These are phyloP conservation scores for Austrolebias charrua DNA, from an alignment of 2,797 vertebrate species.

Conservation along the genomic window DNA sequence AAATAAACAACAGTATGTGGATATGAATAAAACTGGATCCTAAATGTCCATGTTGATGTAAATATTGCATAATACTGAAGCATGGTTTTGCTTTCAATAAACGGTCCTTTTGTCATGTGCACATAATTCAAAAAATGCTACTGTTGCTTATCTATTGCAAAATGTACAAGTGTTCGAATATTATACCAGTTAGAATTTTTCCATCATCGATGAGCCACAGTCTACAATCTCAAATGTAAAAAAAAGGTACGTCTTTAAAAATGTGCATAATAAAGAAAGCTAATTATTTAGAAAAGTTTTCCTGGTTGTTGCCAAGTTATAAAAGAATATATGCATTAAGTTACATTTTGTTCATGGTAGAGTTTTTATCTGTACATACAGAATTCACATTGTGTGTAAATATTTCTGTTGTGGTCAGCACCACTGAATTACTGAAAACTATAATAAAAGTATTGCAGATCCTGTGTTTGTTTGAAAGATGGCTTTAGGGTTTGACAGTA, in stretches of 20 bases:
- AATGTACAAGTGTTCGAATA: constrained; percentile 35
- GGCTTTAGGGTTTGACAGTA: neutral
- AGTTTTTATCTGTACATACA: constrained; percentile 44
- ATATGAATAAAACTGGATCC: constrained; percentile 20
- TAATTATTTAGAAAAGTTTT: constrained; percentile 12
- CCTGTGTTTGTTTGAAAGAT: constrained; percentile 22
- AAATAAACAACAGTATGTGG: constrained; percentile 12
- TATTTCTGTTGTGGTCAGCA: constrained; percentile 46
- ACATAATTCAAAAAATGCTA: constrained; percentile 43
- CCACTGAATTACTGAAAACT: constrained; percentile 36
- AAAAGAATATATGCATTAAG: constrained; percentile 34
- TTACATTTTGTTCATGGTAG: constrained; percentile 46
- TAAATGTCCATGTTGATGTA: constrained; percentile 69
- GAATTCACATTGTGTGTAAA: constrained; percentile 21
- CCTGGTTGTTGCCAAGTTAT: constrained; percentile 29
- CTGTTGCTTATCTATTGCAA: constrained; percentile 29
- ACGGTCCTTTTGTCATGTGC: constrained; percentile 54
- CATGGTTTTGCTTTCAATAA: constrained; percentile 40
- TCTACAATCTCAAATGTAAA: constrained; percentile 21
- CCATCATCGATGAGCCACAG: constrained; percentile 9
- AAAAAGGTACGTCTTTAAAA: constrained; percentile 15
- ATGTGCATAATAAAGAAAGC: constrained; percentile 22
- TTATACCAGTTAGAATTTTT: constrained; percentile 28
- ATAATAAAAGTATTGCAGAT: constrained; percentile 54
- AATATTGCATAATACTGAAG: constrained; percentile 49